These are phyloP conservation scores for Agrotis exclamationis DNA, from an alignment of 2,888 invertebrate species.

Conservation along the genomic window DNA sequence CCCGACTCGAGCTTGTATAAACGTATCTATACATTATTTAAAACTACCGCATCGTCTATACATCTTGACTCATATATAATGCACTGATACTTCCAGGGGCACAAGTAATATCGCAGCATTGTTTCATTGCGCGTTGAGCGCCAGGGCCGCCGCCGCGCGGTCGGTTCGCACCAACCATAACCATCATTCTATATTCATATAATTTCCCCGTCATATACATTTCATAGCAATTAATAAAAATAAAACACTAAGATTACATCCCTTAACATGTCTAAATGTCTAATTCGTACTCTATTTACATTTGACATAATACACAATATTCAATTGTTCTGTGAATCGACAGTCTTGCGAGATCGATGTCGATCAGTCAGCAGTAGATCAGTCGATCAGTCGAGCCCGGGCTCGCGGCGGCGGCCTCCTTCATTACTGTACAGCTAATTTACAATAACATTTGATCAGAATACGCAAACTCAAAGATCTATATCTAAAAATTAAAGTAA, in stretches of 20 bases:
- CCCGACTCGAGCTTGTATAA: conserved; percentile 88
- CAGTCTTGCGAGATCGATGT: conserved; percentile 79
- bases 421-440: conserved; percentile 87
- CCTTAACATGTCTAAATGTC: conserved; percentile 86
- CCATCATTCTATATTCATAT: conserved; percentile 64
- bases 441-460: conserved; percentile 90
- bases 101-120: conserved; percentile 90
- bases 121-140: conserved; percentile 77
- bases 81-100: conserved; percentile 90
- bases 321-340: conserved; percentile 87
- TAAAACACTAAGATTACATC: conserved; percentile 87
- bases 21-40: conserved; percentile 87
- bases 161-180: conserved; percentile 67
- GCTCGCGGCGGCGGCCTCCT: conserved; percentile 79
- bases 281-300: conserved; percentile 90
- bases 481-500: conserved; percentile 86
- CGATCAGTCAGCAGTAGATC: too few species aligned
- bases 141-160: conserved; percentile 75
- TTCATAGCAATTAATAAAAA: conserved; percentile 82
- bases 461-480: conserved; percentile 89
- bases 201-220: conserved; percentile 76
- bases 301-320: conserved; percentile 85
- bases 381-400: conserved; percentile 68
- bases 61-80: conserved; percentile 88
- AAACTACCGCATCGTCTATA: conserved; percentile 87